Conservation (phyloP, 2,888 invertebrate genomes). For the Habrosyne pyritoides region DNA sequence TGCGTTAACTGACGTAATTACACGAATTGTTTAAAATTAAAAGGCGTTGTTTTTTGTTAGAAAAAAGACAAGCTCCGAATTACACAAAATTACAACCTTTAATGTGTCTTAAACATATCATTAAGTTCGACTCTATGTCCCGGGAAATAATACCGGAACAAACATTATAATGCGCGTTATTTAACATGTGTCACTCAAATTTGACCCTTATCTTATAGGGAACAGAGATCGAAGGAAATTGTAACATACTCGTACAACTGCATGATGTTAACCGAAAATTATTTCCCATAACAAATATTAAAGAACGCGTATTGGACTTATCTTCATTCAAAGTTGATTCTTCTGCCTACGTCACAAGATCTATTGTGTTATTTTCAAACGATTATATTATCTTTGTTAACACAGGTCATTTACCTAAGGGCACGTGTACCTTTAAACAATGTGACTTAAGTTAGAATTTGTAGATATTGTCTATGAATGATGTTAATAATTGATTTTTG, state of each 20-base stretch:
- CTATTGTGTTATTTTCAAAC: background rate
- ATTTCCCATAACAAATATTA: background rate
- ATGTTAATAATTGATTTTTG: constrained; percentile 27
- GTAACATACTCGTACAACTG: background rate
- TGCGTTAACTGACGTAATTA: constrained; percentile 58
- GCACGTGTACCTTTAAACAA: constrained; percentile 43
- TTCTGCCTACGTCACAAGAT: constrained; percentile 13
- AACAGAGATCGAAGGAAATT: background rate
- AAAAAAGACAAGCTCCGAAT: constrained; percentile 57
- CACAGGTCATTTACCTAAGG: constrained; percentile 45
- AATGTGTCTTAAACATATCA: constrained; percentile 44
- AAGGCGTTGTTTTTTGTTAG: constrained; percentile 54
- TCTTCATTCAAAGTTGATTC: constrained; percentile 11
- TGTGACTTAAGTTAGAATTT: constrained; percentile 27
- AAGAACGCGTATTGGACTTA: background rate
- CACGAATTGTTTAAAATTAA: constrained; percentile 59
- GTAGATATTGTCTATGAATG: constrained; percentile 19
- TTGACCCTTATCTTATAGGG: background rate
- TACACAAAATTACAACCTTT: constrained; percentile 65
- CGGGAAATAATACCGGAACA: constrained; percentile 30
- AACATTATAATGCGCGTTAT: background rate
- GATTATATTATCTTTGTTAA: constrained; percentile 22
- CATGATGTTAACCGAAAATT: background rate
- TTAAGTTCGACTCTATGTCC: constrained; percentile 32
- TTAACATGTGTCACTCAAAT: background rate